A percentile compares a stretch with the other conserved stretches of the same genome.
Conservation (phyloP, 2,113 vertebrate genomes). For the Tragelaphus scriptus region DNA sequence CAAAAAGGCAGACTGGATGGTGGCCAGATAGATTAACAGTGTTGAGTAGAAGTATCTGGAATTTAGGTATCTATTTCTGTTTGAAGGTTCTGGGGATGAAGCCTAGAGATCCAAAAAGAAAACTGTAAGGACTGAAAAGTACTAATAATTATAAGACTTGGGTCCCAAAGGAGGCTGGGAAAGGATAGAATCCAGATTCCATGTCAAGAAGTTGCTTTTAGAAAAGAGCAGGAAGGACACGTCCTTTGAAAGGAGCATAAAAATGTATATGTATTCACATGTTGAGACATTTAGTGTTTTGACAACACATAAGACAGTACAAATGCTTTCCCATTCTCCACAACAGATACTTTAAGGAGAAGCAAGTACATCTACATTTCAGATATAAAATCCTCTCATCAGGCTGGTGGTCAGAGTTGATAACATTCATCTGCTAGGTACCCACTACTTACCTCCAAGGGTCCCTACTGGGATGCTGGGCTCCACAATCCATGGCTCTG, state of each 20-base stretch:
- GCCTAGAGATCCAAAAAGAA: not conserved
- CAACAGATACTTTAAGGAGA: not conserved
- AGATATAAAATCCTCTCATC: not conserved
- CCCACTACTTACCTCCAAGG: constrained; percentile 32
- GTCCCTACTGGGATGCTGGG: not conserved
- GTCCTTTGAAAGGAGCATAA: not conserved
- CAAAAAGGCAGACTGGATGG: not conserved
- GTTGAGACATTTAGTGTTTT: not conserved
- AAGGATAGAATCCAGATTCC: not conserved
- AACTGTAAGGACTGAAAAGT: not conserved
- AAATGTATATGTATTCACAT: not conserved
- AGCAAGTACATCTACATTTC: not conserved
- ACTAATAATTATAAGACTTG: not conserved
- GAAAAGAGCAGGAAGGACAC: not conserved
- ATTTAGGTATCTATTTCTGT: not conserved
- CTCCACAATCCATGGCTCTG: constrained; percentile 60
- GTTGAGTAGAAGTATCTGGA: not conserved
- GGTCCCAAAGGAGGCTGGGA: not conserved
- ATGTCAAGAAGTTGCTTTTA: not conserved
- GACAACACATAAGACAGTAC: not conserved
- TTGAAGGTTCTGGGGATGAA: not conserved
- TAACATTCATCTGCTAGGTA: too few species aligned
- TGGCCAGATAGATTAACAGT: not conserved
- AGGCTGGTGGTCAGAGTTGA: not conserved
- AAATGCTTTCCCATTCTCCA: not conserved